Evolutionary conservation across 2,888 invertebrate species (phyloP), one percentile per base, ranked within the genome.

Genomic region (Trypoxylon attenuatum): DNA sequence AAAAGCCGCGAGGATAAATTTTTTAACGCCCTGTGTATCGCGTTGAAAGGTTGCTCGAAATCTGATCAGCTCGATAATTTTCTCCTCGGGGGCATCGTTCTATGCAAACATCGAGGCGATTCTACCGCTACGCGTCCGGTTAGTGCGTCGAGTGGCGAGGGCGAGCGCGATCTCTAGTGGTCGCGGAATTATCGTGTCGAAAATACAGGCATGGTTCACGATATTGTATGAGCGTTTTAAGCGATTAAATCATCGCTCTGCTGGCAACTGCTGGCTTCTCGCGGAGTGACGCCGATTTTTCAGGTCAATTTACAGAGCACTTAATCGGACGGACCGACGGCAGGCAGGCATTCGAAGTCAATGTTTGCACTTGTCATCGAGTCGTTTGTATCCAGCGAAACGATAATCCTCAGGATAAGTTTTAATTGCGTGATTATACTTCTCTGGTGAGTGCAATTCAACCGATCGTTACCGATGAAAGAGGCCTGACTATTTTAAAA

Each of bases 231-330:
- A 25, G 49, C 55, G 52, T 59, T 68, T 53, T 43, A 51, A 58
- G 25, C 64, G 57, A 61, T 71, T 64, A 64, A 71, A 71, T 63
- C 68, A 64, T 68, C 29, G 61, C 38, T 55, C 23, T n/a, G n/a
- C n/a, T n/a, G n/a, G 33, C 43, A 45, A 39, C 51, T 43, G 50
- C 47, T 21, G 47, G 42, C 39, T 43, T 41, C n/a, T n/a, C n/a
- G n/a, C 29, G 41, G 64, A 63, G 55, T 61, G 71, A 63, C 58
- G 56, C 47, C 49, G 56, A 73, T 64, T 73, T 66, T 72, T 63
- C 63, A 61, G 56, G 61, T 61, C 67, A 58, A 67, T 72, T 73
- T 73, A 61, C 67, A 60, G 43, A 70, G 70, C 67, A 63, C 67
- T 70, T 67, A 58, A 67, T 60, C 66, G 67, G 38, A 55, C 50